These are phyloP conservation scores for Myotis lucifugus DNA, from an alignment of 2,113 vertebrate genomes.

Conservation along the genomic window DNA sequence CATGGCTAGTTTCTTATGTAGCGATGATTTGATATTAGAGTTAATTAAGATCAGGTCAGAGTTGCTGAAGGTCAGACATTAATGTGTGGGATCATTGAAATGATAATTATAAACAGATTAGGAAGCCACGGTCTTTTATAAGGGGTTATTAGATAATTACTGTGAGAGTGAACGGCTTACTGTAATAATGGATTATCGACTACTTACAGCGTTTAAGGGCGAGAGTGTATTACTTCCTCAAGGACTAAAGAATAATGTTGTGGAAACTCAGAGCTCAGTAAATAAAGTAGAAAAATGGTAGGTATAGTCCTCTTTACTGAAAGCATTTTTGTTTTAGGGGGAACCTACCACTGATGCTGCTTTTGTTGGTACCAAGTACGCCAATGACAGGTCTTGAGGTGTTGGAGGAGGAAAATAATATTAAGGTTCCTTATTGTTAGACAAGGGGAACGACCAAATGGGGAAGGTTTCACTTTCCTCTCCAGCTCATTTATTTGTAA, in stretches of 20 bases:
- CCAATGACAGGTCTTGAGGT: not conserved
- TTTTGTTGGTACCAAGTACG: not conserved
- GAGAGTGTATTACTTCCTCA: slow-evolving; percentile 87
- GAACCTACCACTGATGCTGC: not conserved
- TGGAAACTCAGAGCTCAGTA: slow-evolving; percentile 75
- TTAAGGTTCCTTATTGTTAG: not conserved
- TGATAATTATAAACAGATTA: slow-evolving; percentile 99
- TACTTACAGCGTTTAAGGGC: slow-evolving; percentile 87
- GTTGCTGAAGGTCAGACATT: slow-evolving; percentile 99
- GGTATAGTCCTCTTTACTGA: slow-evolving; percentile 38
- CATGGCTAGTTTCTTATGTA: slow-evolving; percentile 99
- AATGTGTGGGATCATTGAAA: slow-evolving; percentile 98
- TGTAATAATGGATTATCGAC: slow-evolving; percentile 95
- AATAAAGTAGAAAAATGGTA: slow-evolving; percentile 71
- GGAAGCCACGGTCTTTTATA: slow-evolving; percentile 98
- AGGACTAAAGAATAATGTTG: slow-evolving; percentile 85
- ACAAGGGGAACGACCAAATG: not conserved
- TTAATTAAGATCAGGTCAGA: slow-evolving; percentile 99
- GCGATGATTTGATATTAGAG: slow-evolving; percentile 97
- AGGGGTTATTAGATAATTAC: slow-evolving; percentile 97
- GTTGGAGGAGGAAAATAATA: not conserved
- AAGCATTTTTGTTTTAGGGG: not conserved
- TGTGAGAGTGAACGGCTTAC: slow-evolving; percentile 92
- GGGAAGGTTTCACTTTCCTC: not conserved
- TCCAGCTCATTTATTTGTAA: not conserved